These are phyloP conservation scores for Emmelina monodactyla DNA, from an alignment of 2,888 invertebrate genomes.

Conservation along the genomic window DNA sequence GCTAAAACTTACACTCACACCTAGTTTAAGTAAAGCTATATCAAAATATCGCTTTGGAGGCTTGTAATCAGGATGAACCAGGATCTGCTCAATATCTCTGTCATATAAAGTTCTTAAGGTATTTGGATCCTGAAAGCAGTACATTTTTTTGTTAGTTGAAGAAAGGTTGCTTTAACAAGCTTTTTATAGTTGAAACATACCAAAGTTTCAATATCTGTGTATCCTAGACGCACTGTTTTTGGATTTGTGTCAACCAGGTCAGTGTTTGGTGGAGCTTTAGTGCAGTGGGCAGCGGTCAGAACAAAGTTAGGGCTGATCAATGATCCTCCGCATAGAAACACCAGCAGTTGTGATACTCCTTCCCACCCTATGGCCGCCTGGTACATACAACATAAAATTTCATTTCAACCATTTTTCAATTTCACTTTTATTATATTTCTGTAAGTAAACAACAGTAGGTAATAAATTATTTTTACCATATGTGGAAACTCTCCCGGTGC, in stretches of 20 bases:
- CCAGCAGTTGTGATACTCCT: constrained; percentile 20
- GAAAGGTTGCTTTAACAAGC: too few species aligned
- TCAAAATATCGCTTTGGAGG: constrained; percentile 20
- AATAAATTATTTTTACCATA: constrained; percentile 17
- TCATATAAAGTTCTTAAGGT: too few species aligned
- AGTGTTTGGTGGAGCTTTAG: constrained; percentile 16
- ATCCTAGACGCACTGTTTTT: constrained; percentile 26
- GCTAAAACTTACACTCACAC: constrained; percentile 13
- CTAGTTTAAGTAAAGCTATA: constrained; percentile 20
- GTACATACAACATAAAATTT: too few species aligned
- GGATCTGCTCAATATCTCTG: constrained; percentile 11
- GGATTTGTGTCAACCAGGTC: constrained; percentile 18
- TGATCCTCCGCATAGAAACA: constrained; percentile 67
- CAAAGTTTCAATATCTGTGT: too few species aligned
- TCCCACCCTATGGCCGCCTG: constrained; percentile 31
- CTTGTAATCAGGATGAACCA: constrained; percentile 16
- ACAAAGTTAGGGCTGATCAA: constrained; percentile 68
- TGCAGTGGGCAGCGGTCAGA: constrained; percentile 73
- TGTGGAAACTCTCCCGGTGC: constrained; percentile 21
- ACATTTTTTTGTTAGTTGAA: too few species aligned
- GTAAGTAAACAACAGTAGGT: too few species aligned
- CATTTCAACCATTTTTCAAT: too few species aligned
- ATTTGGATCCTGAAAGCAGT: too few species aligned
- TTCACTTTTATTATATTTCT: too few species aligned
- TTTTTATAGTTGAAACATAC: too few species aligned